phyloP scores from a whole-genome alignment of 2,888 invertebrate genomes.

The Drosophila pseudotalamancana region DNA sequence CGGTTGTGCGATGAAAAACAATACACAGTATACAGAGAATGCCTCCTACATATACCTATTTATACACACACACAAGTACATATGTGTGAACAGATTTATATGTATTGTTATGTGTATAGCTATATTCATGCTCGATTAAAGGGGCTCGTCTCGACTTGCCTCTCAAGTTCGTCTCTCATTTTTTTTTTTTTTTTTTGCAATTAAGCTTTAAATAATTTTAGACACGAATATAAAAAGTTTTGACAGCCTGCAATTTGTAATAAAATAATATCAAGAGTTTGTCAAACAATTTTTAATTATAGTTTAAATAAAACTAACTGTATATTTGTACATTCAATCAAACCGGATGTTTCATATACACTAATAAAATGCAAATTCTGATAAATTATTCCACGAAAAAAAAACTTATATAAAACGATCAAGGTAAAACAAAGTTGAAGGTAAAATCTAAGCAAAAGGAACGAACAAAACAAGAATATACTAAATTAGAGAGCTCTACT shows the following conservation, averaged over 20 bases:
- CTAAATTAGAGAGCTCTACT: background rate
- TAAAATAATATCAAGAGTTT: background rate
- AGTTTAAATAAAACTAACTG: background rate
- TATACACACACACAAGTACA: background rate
- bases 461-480: background rate
- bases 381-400: conserved; percentile 6
- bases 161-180: background rate
- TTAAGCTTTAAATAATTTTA: too few species aligned
- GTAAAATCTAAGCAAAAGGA: conserved; percentile 16
- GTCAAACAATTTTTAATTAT: background rate
- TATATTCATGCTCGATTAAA: conserved; percentile 7
- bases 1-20: conserved; percentile 21
- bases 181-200: too few species aligned
- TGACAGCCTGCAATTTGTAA: background rate
- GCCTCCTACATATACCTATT: background rate
- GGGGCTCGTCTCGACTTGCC: conserved; percentile 59
- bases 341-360: conserved; percentile 10
- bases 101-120: background rate
- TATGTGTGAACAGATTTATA: background rate
- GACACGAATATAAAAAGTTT: background rate
- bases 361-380: conserved; percentile 8
- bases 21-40: background rate
- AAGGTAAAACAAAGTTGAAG: conserved; percentile 39
- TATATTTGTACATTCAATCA: background rate
- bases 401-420: conserved; percentile 8